Conservation (phyloP, 1,140 invertebrate species). For the Harpegnathos saltator region DNA sequence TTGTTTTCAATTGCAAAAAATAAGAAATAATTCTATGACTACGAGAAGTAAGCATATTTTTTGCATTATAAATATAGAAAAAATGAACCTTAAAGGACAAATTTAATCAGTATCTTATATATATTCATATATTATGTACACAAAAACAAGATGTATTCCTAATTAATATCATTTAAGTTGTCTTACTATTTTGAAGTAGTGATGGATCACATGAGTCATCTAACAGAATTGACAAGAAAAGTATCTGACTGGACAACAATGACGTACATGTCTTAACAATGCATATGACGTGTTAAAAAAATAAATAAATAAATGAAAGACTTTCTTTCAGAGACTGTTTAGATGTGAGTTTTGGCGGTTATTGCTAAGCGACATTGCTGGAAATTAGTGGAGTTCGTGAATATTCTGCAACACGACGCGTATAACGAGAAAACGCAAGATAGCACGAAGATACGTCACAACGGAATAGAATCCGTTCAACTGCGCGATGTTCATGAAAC, state of each 20-base stretch:
- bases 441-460: not conserved
- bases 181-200: not conserved
- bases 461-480: constrained; percentile 57
- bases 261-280: constrained; percentile 29
- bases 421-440: not conserved
- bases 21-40: not conserved
- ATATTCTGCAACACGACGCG: not conserved
- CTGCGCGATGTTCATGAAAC: constrained; percentile 66
- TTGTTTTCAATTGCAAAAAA: too few species aligned
- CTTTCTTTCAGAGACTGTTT: constrained; percentile 48
- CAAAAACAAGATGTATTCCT: not conserved
- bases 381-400: not conserved
- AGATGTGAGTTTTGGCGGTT: constrained; percentile 45
- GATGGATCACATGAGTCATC: constrained; percentile 39
- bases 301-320: not conserved
- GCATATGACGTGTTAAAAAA: constrained; percentile 24
- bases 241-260: constrained; percentile 8
- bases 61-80: not conserved
- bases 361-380: not conserved
- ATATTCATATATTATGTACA: constrained; percentile 2
- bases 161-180: not conserved
- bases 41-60: not conserved
- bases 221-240: not conserved
- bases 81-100: not conserved
- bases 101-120: not conserved